phyloP scores from a whole-genome alignment of 2,113 vertebrate species.

The Aepyceros melampus region DNA sequence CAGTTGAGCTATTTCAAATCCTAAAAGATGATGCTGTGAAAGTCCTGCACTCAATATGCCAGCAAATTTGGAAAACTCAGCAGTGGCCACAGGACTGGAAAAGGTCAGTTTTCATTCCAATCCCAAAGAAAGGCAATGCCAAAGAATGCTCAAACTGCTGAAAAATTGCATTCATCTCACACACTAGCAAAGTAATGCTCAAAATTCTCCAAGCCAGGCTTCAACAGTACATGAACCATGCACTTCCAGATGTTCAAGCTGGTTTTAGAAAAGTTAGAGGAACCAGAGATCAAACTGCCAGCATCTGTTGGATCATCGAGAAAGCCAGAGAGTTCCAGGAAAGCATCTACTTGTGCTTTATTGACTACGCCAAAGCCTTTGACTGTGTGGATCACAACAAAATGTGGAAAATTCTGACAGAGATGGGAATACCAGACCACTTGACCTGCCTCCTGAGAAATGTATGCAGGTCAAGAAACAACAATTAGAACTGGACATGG shows the following conservation, averaged over 20 bases:
- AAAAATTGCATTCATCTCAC: background rate
- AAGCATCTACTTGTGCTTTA: background rate
- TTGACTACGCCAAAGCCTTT: background rate
- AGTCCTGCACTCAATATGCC: background rate
- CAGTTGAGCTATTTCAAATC: background rate
- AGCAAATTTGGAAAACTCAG: background rate
- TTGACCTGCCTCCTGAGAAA: background rate
- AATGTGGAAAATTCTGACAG: background rate
- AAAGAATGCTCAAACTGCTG: background rate
- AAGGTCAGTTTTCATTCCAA: background rate
- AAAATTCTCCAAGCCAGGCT: background rate
- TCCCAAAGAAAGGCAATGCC: background rate
- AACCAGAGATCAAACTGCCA: background rate
- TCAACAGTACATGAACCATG: accelerated
- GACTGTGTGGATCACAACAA: background rate
- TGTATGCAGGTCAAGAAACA: background rate
- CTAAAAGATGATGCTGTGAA: background rate
- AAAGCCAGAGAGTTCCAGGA: background rate
- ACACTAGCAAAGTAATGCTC: background rate
- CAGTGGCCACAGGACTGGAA: background rate
- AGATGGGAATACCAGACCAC: background rate
- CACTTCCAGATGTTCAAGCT: background rate
- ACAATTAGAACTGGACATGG: background rate
- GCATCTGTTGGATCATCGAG: background rate
- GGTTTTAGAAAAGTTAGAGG: background rate